phyloP scores from a whole-genome alignment of 1,140 invertebrate genomes.

The Sweltsa coloradensis region DNA sequence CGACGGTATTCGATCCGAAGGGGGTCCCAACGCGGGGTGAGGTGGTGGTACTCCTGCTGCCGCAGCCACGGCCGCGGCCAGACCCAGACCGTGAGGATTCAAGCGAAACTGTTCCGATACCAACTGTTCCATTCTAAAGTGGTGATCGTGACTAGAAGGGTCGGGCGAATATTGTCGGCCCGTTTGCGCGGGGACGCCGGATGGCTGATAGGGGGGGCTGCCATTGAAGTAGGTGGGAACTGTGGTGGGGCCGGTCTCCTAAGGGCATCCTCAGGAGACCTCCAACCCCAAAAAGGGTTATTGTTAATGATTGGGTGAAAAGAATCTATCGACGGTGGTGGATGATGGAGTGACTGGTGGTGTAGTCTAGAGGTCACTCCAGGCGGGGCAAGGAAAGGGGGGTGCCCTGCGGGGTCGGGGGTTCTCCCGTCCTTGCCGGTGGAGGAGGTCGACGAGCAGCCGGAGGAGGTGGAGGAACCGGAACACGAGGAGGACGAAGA shows the following conservation, averaged over 20 bases:
- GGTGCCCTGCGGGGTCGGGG: conserved; percentile 25
- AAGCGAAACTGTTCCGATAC: conserved; percentile 65
- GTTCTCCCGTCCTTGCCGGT: conserved; percentile 26
- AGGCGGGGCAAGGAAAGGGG: conserved; percentile 37
- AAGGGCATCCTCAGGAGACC: conserved; percentile 50
- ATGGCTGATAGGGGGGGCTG: conserved; percentile 28
- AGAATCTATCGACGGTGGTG: no score
- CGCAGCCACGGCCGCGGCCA: conserved; percentile 50
- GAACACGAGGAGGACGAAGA: conserved; percentile 39
- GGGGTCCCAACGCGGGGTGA: conserved; percentile 30
- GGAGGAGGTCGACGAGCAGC: conserved; percentile 34
- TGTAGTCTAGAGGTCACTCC: conserved; percentile 29
- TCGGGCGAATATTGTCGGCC: conserved; percentile 54
- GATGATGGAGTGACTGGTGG: conserved; percentile 12
- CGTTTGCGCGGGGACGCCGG: conserved; percentile 20
- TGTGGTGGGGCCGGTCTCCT: conserved; percentile 19
- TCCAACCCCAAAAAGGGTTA: conserved; percentile 52
- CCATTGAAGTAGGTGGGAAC: conserved; percentile 38
- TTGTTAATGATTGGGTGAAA: no score
- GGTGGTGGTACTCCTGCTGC: conserved; percentile 27
- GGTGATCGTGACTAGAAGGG: conserved; percentile 55
- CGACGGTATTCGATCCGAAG: conserved; percentile 23
- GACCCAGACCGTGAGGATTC: conserved; percentile 43
- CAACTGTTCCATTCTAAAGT: conserved; percentile 68
- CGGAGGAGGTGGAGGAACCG: conserved; percentile 41